These are phyloP conservation scores for Penaeus japonicus DNA, from an alignment of 1,140 invertebrate genomes.

Conservation along the genomic window DNA sequence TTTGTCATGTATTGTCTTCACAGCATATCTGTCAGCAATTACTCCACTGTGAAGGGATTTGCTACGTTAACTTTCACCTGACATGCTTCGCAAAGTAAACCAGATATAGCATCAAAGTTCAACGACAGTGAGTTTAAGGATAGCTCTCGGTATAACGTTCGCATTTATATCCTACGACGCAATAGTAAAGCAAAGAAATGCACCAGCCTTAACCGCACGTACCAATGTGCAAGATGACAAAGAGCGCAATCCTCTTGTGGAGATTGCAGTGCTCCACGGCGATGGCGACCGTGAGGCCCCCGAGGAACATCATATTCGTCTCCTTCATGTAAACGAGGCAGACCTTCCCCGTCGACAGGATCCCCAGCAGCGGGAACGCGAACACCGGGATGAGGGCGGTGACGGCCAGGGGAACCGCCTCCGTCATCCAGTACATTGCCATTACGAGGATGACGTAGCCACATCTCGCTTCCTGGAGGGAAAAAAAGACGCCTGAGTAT, in stretches of 20 bases:
- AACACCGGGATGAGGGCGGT: constrained; percentile 67
- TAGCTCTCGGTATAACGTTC: too few species aligned
- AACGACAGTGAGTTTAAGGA: too few species aligned
- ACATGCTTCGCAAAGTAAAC: too few species aligned
- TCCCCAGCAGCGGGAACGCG: constrained; percentile 64
- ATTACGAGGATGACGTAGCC: constrained; percentile 65
- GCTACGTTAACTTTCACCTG: too few species aligned
- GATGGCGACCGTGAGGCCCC: constrained; percentile 62
- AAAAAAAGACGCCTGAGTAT: neutral
- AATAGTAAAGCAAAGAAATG: too few species aligned
- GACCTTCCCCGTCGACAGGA: constrained; percentile 60
- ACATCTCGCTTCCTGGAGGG: constrained; percentile 62
- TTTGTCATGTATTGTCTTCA: too few species aligned
- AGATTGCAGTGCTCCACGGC: constrained; percentile 62
- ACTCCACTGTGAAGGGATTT: too few species aligned
- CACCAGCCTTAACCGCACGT: neutral
- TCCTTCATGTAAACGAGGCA: constrained; percentile 58
- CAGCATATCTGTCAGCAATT: too few species aligned
- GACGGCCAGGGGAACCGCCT: constrained; percentile 66
- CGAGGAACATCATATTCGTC: constrained; percentile 62
- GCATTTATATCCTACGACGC: too few species aligned
- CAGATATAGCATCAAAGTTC: too few species aligned
- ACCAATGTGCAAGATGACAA: constrained; percentile 60
- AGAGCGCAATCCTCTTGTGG: constrained; percentile 61
- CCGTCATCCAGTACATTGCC: constrained; percentile 67